phyloP scores from a whole-genome alignment of 2,797 vertebrate genomes.

The Amblyraja radiata region DNA sequence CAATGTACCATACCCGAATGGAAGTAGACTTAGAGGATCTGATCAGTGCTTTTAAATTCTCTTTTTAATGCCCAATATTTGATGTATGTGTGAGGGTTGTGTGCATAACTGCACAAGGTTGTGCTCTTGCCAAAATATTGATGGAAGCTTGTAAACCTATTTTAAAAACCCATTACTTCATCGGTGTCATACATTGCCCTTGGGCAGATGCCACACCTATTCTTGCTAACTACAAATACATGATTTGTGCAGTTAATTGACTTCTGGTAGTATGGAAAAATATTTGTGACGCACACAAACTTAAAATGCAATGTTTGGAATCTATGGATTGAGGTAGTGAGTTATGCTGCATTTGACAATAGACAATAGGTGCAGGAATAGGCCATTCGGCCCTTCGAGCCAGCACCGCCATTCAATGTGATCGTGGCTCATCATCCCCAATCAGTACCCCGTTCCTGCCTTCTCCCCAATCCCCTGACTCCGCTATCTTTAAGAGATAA shows the following conservation, averaged over 20 bases:
- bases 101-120: neutral
- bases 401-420: too few species aligned
- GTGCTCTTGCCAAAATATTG: neutral
- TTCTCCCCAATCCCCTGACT: too few species aligned
- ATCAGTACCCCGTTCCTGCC: too few species aligned
- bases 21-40: neutral
- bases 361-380: too few species aligned
- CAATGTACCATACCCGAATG: neutral
- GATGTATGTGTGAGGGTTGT: neutral
- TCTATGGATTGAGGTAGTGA: neutral
- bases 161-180: neutral
- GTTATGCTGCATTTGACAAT: neutral
- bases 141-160: neutral
- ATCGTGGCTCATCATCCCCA: too few species aligned
- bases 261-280: neutral
- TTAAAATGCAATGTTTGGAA: neutral
- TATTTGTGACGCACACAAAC: neutral
- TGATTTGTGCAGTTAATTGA: neutral
- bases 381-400: too few species aligned
- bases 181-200: neutral
- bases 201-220: neutral
- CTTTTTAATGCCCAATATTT: neutral
- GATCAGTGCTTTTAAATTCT: too few species aligned
- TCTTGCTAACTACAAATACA: neutral
- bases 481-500: too few species aligned